Percentiles rank a stretch among this genome's conserved stretches.
Conservation (phyloP, 2,113 vertebrate genomes). For the Planiliza haematocheilus region DNA sequence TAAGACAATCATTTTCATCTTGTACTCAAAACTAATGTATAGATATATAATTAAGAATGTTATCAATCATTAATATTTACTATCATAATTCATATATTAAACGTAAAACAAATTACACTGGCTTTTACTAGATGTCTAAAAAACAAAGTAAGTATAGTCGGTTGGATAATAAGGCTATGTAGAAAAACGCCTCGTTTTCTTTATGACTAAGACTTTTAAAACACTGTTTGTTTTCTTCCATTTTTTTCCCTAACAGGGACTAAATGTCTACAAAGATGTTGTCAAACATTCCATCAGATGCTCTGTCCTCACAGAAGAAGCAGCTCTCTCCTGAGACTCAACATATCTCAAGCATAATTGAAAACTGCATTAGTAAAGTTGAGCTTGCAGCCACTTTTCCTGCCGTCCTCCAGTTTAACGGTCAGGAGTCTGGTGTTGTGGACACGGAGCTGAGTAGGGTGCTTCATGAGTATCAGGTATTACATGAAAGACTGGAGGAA, state of each 20-base stretch:
- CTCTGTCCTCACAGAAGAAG: conserved; percentile 57
- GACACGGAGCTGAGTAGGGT: conserved; percentile 54
- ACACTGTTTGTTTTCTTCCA: neutral
- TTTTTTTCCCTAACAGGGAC: neutral
- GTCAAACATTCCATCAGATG: conserved; percentile 5
- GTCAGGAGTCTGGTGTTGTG: conserved; percentile 22
- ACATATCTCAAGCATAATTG: conserved; percentile 79
- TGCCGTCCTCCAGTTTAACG: conserved; percentile 19
- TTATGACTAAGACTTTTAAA: neutral
- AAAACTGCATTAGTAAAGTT: conserved; percentile 81
- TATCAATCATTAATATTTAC: too few relatives aligned
- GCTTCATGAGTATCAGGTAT: conserved; percentile 69
- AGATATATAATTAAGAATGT: too few relatives aligned
- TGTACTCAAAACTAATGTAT: too few relatives aligned
- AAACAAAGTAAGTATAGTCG: neutral
- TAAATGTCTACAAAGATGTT: conserved; percentile 41
- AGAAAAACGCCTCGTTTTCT: neutral
- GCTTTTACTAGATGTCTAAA: too few relatives aligned
- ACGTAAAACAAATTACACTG: too few relatives aligned
- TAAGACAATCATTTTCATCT: too few relatives aligned
- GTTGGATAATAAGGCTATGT: neutral
- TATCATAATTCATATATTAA: too few relatives aligned
- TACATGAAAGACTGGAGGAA: conserved; percentile 60
- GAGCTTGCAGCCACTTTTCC: conserved; percentile 77
- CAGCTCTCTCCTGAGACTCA: conserved; percentile 79